Evolutionary conservation across 2,113 vertebrate species (phyloP).

Genomic region (Emydura subglobosa): DNA sequence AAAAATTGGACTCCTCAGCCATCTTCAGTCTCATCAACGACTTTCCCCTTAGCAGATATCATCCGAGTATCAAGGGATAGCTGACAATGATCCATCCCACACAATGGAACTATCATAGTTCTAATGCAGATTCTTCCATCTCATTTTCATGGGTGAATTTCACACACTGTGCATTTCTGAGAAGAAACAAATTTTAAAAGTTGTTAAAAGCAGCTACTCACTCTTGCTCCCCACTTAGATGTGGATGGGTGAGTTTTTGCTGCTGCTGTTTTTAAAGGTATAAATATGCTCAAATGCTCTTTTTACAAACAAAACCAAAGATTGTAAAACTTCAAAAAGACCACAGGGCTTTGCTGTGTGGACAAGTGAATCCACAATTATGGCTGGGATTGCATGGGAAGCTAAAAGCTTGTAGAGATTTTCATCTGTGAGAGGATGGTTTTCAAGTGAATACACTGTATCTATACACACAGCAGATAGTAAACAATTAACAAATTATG

Average conservation of each 20-base stretch:
- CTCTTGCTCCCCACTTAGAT: too few relatives aligned
- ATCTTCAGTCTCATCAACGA: too few relatives aligned
- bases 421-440: background rate
- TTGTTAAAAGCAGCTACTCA: too few relatives aligned
- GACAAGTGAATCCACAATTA: background rate
- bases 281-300: accelerated
- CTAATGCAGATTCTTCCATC: background rate
- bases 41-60: too few relatives aligned
- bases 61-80: too few relatives aligned
- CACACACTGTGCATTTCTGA: accelerated
- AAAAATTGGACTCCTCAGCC: too few relatives aligned
- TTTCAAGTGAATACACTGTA: background rate
- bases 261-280: background rate
- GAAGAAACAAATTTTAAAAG: background rate
- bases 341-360: accelerated
- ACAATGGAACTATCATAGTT: background rate
- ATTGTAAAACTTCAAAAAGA: background rate
- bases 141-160: background rate
- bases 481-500: background rate
- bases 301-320: background rate
- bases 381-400: background rate
- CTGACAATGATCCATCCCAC: too few relatives aligned
- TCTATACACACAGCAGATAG: background rate
- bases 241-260: too few relatives aligned
- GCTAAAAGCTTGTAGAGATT: background rate